phyloP scores from a whole-genome alignment of 1,140 invertebrate species.

The Pachypsylla venusta region DNA sequence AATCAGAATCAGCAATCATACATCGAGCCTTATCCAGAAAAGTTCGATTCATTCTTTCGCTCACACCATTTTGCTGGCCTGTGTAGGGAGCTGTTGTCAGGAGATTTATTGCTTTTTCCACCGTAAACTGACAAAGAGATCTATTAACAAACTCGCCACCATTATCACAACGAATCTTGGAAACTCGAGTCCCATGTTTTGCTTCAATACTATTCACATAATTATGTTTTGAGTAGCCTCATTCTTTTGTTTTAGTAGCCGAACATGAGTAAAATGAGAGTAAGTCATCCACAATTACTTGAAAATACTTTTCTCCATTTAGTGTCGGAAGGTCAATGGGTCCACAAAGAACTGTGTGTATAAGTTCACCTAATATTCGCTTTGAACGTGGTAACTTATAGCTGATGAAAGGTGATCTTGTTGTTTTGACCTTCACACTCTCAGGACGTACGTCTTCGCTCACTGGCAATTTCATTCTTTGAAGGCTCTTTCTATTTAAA shows the following conservation, averaged over 20 bases:
- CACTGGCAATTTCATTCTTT: too few relatives aligned
- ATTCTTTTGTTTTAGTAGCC: too few relatives aligned
- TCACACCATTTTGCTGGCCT: conserved; percentile 32
- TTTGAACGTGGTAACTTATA: background rate
- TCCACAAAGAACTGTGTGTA: background rate
- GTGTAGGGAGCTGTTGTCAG: background rate
- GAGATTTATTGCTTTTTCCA: background rate
- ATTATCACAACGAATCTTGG: conserved; percentile 27
- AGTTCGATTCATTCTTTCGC: conserved; percentile 30
- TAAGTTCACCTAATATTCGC: background rate
- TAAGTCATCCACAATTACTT: too few relatives aligned
- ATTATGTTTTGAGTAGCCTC: too few relatives aligned
- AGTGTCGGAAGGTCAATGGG: too few relatives aligned
- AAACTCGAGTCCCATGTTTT: conserved; percentile 21
- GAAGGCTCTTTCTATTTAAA: too few relatives aligned
- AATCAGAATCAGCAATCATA: conserved; percentile 26
- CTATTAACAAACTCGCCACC: conserved; percentile 22
- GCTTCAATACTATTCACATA: too few relatives aligned
- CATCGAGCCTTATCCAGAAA: conserved; percentile 28
- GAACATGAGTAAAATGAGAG: too few relatives aligned
- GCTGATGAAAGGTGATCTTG: too few relatives aligned
- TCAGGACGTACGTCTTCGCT: too few relatives aligned
- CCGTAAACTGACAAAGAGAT: conserved; percentile 23
- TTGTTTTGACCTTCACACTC: too few relatives aligned
- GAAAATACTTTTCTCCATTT: too few relatives aligned